Evolutionary conservation across 92 coral and sea anemone species (phyloP), one percentile per base, ranked within the genome.

Genomic region (Bergia sp.): DNA sequence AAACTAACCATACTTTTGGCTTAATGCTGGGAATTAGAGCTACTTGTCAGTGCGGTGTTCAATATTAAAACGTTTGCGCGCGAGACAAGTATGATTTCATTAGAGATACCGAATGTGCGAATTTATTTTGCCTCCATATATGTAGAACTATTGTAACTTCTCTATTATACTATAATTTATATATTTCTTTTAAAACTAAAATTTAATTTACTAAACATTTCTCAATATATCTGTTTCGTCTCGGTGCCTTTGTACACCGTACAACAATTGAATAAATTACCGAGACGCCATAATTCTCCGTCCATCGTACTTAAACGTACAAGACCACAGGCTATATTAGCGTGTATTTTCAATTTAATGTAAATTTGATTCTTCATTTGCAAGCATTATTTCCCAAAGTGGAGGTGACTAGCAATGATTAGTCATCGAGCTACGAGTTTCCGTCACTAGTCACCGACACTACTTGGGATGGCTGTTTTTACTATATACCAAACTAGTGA

Each of bases 181-280:
- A 7, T 61, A 61, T 18, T 61, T 61, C 69, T 61, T 61, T 61
- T 61, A 61, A 61, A 61, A 18, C 29, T 61, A 61, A 61, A 61
- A 61, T 61, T 61, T 61, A 23, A 61, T 61, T 61, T 61, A 61
- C 69, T 61, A 61, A 61, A 61, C 69, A 61, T 61, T 61, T 20
- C 69, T 61, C 69, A 61, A 61, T 61, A 61, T 61, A 61, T 75
- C 21, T 75, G 47, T 75, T 16, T 75, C 79, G 50, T 75, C 79
- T 75, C 79, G 40, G 37, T 75, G 4, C 79, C 43, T 75, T 39
- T 37, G 4, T 75, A 41, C 79, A 40, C 49, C 37, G 79, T 75
- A 75, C 49, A 75, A 75, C 79, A 75, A 50, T 75, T 41, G 15
- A 75, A 75, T 40, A 75, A 75, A 75, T 15, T 39, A 15, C 79